Percentiles rank a stretch among this genome's conserved stretches.
Evolutionary conservation across 2,888 invertebrate species (phyloP).

Genomic region (Cecidostiba fungosa): DNA sequence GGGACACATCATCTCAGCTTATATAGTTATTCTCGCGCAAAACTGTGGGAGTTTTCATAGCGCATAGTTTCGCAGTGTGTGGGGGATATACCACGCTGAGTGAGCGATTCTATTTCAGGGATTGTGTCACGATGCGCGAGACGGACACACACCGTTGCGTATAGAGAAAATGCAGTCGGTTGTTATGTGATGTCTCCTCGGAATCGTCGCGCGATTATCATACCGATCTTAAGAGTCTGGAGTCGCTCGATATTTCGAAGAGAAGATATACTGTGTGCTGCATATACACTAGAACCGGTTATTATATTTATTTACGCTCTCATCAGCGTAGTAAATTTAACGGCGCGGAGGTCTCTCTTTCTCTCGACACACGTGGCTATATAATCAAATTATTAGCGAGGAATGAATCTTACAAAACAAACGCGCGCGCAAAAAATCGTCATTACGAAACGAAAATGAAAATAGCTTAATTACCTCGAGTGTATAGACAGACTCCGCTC

Average conservation of each 20-base stretch:
- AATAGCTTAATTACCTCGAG: constrained; percentile 42
- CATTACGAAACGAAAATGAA: constrained; percentile 32
- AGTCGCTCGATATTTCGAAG: neutral
- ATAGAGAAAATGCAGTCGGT: neutral
- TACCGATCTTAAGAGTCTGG: neutral
- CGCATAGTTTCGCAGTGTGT: neutral
- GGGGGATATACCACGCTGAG: neutral
- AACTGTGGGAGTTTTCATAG: constrained; percentile 18
- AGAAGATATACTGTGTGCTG: no score
- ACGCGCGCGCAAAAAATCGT: neutral
- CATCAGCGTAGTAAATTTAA: constrained; percentile 37
- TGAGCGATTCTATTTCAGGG: constrained; percentile 17
- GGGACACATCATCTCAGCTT: no score
- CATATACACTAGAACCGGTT: neutral
- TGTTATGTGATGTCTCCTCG: neutral
- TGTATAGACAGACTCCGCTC: neutral
- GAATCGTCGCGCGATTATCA: neutral
- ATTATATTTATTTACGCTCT: constrained; percentile 35
- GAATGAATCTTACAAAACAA: constrained; percentile 45
- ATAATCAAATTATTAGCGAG: constrained; percentile 50
- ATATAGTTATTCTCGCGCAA: neutral
- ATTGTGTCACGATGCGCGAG: constrained; percentile 19
- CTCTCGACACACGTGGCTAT: neutral
- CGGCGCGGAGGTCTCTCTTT: neutral
- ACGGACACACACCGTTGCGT: neutral